phyloP scores from a whole-genome alignment of 1,140 invertebrate genomes.

The Lysiphlebus fabarum region DNA sequence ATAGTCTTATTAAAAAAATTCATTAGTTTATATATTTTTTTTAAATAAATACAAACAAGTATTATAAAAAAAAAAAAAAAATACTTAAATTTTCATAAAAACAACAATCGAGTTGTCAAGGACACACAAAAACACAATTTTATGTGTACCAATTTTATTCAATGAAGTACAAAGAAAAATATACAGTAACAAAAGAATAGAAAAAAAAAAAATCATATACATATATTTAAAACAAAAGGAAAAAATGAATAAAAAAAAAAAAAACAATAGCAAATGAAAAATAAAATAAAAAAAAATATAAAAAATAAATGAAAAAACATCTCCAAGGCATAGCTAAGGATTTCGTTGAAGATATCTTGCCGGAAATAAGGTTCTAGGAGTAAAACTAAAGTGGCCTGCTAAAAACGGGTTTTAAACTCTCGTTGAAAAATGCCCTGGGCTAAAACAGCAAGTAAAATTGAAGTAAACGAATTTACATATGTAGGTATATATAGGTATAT shows the following conservation, averaged over 20 bases:
- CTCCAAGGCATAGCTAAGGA: constrained; percentile 2
- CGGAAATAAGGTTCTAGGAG: constrained; percentile 23
- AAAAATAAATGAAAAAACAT: background rate
- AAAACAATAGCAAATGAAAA: background rate
- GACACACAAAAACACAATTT: too few species aligned
- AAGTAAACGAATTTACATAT: constrained; percentile 17
- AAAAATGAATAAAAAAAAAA: constrained; percentile 12
- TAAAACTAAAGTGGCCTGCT: constrained; percentile 13
- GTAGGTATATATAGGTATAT: background rate
- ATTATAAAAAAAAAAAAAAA: too few species aligned
- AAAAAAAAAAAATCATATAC: too few species aligned
- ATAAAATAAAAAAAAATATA: background rate
- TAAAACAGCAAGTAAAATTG: background rate
- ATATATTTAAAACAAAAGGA: background rate
- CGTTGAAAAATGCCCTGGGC: constrained; percentile 12
- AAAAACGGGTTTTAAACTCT: constrained; percentile 23
- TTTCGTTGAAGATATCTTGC: constrained; percentile 5
- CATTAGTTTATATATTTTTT: too few species aligned
- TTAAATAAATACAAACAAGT: too few species aligned
- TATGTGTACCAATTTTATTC: too few species aligned
- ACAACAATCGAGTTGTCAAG: too few species aligned
- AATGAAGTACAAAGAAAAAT: too few species aligned
- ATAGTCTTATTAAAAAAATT: too few species aligned
- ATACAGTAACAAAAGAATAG: too few species aligned
- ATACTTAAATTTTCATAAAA: too few species aligned